Base-by-base conservation (phyloP, 1,140 invertebrate species). In the Magallana ariakensis region DNA sequence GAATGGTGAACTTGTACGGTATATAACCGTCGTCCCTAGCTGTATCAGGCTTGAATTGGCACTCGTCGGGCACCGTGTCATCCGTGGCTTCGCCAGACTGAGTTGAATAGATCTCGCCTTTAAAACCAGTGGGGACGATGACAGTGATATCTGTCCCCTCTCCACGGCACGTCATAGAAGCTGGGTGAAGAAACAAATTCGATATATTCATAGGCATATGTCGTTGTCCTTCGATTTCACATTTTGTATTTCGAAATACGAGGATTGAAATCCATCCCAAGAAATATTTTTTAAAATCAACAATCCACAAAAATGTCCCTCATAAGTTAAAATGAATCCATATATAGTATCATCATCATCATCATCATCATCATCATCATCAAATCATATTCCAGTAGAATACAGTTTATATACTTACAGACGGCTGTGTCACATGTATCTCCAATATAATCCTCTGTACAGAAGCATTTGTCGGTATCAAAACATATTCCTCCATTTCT, bases 391-490 rank as follows among this genome's bases (percentile, higher is more conserved):
- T 46, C 5, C 33, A 46, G 33, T 46, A 46, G 33, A 46, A 46
- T 4, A 46, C 33, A 46, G 15, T 16, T 62, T 16, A 62, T 16
- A 15, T 62, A 82, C 80, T 82, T 54, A 82, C 80, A 16, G 46
- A 55, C 10, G 6, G 46, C n/a, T 0, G 46, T 55, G 53, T 82
- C 80, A 56, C 80, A 82, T 15, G 19, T 53, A 13, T 53, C 80
- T 55, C 80, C 80, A 10, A 82, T 55, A 54, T 55, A 82, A 7
- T 82, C 80, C 4, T 55, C 46, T 4, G 46, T 56, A 56, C 80
- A 82, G 54, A 82, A 82, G 16, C 80, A 82, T 53, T 82, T 53
- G 80, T 82, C 80, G 11, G 80, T 82, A 13, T 82, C 19, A 56
- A 54, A 82, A 56, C 80, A 82, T 0, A 54, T 82, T 15, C 80